Conservation (phyloP, 2,113 vertebrate genomes). For the human region DNA sequence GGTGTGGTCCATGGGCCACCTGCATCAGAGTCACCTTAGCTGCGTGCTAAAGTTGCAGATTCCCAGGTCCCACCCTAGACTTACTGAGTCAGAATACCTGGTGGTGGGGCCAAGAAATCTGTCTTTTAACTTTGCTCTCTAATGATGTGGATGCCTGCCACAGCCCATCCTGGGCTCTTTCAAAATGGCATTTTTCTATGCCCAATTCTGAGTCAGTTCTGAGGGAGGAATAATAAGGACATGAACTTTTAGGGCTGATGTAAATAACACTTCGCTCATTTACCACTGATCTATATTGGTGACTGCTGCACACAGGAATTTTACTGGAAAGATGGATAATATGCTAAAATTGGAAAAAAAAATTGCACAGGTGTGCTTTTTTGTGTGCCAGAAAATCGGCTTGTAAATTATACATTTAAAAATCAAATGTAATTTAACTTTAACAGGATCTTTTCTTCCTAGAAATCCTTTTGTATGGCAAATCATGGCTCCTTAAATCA, state of each 20-base stretch:
- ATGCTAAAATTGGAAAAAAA: not conserved
- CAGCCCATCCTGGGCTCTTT: not conserved
- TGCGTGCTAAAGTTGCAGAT: not conserved
- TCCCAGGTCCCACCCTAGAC: too few species aligned
- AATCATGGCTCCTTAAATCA: constrained; percentile 28
- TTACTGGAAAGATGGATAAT: not conserved
- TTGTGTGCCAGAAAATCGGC: not conserved
- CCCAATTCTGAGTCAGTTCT: not conserved
- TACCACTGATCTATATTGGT: not conserved
- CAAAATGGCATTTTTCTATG: not conserved
- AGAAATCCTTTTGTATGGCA: not conserved
- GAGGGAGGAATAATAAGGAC: not conserved
- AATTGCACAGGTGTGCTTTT: constrained; percentile 1
- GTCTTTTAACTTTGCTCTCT: not conserved
- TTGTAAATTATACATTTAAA: constrained; percentile 47
- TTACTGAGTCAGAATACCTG: not conserved
- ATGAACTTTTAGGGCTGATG: not conserved
- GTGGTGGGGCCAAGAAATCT: not conserved
- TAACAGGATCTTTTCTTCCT: constrained; percentile 14
- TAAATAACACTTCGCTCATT: not conserved
- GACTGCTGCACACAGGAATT: not conserved
- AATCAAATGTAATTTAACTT: constrained; percentile 57
- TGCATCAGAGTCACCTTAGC: not conserved
- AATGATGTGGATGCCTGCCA: not conserved
- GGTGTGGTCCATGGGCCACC: not conserved